Evolutionary conservation across 2,888 invertebrate genomes (phyloP).

Genomic region (Pandemis cinnamomeana): DNA sequence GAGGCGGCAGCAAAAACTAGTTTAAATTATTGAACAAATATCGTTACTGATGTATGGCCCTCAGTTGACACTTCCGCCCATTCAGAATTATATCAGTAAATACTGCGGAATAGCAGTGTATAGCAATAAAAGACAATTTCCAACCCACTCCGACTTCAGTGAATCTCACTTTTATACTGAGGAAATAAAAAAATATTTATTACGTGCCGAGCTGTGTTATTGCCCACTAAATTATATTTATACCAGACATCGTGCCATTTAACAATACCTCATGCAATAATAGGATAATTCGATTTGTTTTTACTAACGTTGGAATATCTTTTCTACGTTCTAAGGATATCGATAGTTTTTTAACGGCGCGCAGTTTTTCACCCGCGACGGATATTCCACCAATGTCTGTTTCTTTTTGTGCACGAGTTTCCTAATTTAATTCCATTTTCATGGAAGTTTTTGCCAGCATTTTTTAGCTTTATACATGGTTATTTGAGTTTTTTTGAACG

Average conservation of each 20-base stretch:
- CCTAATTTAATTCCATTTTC: no score
- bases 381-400: no score
- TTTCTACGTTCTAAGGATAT: no score
- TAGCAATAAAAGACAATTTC: constrained; percentile 8
- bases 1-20: background rate
- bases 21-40: background rate
- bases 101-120: background rate
- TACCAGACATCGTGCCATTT: constrained; percentile 13
- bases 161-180: constrained; percentile 17
- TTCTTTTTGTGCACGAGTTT: no score
- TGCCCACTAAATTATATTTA: constrained; percentile 27
- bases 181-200: constrained; percentile 27
- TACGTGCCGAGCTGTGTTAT: constrained; percentile 17
- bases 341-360: no score
- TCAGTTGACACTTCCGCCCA: background rate
- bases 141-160: constrained; percentile 4
- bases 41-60: background rate
- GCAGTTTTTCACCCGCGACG: no score
- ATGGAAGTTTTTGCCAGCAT: no score
- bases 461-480: no score
- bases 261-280: constrained; percentile 7
- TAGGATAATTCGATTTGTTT: constrained; percentile 7
- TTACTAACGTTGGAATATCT: background rate
- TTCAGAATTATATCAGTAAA: background rate
- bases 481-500: no score